phyloP scores from a whole-genome alignment of 2,888 invertebrate species.

The Atrina japonica region DNA sequence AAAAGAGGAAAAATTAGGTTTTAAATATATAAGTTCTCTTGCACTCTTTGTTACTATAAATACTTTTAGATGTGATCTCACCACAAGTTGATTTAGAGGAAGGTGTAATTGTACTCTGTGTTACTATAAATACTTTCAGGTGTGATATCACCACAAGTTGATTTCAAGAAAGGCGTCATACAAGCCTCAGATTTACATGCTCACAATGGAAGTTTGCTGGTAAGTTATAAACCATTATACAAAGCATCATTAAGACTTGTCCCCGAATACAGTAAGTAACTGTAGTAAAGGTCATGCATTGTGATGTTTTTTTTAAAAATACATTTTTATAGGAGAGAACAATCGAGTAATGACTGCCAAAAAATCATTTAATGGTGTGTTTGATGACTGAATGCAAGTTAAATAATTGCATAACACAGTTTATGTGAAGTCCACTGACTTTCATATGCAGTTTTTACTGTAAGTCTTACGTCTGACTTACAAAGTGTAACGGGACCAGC shows the following conservation, averaged over 20 bases:
- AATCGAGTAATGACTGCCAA: background rate
- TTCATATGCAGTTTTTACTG: no score
- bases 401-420: no score
- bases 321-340: background rate
- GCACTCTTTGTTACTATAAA: background rate
- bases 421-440: no score
- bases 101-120: conserved; percentile 17
- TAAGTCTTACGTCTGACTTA: no score
- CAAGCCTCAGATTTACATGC: conserved; percentile 54
- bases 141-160: no score
- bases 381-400: no score
- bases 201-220: conserved; percentile 65
- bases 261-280: no score
- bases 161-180: conserved; percentile 43
- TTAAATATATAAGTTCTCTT: background rate
- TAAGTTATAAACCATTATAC: conserved; percentile 45
- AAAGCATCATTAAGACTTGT: no score
- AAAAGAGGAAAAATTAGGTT: conserved; percentile 34
- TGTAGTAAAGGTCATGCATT: background rate
- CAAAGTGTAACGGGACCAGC: no score
- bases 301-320: background rate
- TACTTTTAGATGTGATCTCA: no score
- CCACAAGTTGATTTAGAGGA: conserved; percentile 3
- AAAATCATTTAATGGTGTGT: no score
- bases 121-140: background rate